phyloP scores from a whole-genome alignment of 2,797 vertebrate genomes.

The Characodon lateralis region DNA sequence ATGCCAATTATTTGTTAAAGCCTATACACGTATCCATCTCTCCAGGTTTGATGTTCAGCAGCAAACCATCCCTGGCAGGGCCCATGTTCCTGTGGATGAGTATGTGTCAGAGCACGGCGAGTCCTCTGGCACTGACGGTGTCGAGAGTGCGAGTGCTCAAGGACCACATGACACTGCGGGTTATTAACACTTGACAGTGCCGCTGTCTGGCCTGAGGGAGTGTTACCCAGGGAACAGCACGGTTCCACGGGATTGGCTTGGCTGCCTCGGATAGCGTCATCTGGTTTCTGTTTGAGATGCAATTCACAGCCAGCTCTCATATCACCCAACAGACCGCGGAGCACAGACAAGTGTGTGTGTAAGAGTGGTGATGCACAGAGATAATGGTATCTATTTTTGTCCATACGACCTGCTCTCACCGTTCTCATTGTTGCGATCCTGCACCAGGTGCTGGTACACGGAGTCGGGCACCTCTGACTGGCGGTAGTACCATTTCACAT shows the following conservation, averaged over 20 bases:
- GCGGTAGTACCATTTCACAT: constrained; percentile 99
- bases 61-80: background rate
- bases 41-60: constrained; percentile 12
- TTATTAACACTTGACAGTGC: constrained; percentile 80
- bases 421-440: constrained; percentile 99
- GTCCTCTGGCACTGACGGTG: constrained; percentile 50
- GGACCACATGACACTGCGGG: constrained; percentile 68
- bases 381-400: constrained; percentile 31
- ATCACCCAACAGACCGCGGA: constrained; percentile 31
- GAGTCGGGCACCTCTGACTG: constrained; percentile 99
- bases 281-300: constrained; percentile 63
- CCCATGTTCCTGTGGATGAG: constrained; percentile 45
- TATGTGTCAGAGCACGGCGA: constrained; percentile 47
- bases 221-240: constrained; percentile 77
- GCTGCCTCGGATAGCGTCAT: constrained; percentile 40
- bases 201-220: constrained; percentile 71
- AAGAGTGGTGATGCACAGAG: constrained; percentile 17
- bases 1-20: background rate
- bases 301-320: constrained; percentile 59
- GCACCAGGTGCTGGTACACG: constrained; percentile 99
- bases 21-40: background rate
- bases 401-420: constrained; percentile 78
- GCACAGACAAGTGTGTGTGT: constrained; percentile 34
- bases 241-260: constrained; percentile 43
- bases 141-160: constrained; percentile 42